Conservation (phyloP, 2,113 vertebrate genomes). For the Oncorhynchus gorbuscha region DNA sequence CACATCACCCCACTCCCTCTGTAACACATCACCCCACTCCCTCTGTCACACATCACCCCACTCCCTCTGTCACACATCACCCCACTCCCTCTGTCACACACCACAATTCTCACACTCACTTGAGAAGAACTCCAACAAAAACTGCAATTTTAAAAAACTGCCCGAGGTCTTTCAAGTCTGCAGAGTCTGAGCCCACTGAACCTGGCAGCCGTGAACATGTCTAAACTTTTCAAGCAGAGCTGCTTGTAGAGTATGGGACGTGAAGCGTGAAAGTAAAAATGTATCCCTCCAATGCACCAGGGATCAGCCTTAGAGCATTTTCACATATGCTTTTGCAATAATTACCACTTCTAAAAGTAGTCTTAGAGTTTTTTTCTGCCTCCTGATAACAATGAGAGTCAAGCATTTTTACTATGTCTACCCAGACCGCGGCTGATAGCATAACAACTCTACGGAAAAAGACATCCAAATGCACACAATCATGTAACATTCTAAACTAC, state of each 20-base stretch:
- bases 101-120: too few species aligned
- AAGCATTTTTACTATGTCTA: too few species aligned
- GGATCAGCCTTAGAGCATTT: too few species aligned
- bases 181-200: constrained; percentile 7
- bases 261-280: too few species aligned
- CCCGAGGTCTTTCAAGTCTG: constrained; percentile 28
- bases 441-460: neutral
- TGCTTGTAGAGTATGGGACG: too few species aligned
- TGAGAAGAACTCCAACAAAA: neutral
- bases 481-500: neutral
- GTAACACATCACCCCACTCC: neutral
- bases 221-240: too few species aligned
- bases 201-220: too few species aligned
- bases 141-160: neutral
- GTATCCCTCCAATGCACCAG: too few species aligned
- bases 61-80: constrained; percentile 16
- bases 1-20: neutral
- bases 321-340: too few species aligned
- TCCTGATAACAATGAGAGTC: too few species aligned
- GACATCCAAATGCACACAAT: neutral
- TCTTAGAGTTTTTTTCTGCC: too few species aligned
- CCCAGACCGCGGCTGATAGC: neutral
- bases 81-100: constrained; percentile 17
- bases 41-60: constrained; percentile 2
- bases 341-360: too few species aligned